phyloP scores from a whole-genome alignment of 1,140 invertebrate species.

The Aphelenchoides avenae region DNA sequence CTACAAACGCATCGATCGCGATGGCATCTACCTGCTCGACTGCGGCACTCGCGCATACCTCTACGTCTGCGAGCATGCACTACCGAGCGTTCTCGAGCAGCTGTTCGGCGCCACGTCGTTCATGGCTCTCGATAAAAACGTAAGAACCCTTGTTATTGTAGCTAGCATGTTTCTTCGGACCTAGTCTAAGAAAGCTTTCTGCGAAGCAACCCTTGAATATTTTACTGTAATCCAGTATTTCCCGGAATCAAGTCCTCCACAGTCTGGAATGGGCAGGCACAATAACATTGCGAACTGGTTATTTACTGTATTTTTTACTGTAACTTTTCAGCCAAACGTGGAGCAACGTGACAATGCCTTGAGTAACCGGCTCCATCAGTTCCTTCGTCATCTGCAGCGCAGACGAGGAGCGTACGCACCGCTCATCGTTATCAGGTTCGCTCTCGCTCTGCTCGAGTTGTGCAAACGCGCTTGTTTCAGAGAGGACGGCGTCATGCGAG shows the following conservation, averaged over 20 bases:
- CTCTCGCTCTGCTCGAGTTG: slow-evolving; percentile 9
- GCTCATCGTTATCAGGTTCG: slow-evolving; percentile 77
- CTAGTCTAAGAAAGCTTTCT: too few species aligned
- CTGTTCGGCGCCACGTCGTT: slow-evolving; percentile 69
- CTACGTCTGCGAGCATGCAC: slow-evolving; percentile 77
- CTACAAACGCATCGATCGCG: slow-evolving; percentile 73
- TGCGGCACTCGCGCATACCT: slow-evolving; percentile 76
- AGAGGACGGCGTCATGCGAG: slow-evolving; percentile 79
- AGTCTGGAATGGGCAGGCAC: too few species aligned
- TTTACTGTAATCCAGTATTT: too few species aligned
- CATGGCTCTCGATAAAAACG: slow-evolving; percentile 68
- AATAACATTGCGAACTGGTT: too few species aligned
- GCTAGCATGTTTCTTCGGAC: too few species aligned
- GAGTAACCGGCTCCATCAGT: slow-evolving; percentile 73
- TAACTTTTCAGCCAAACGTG: slow-evolving; percentile 71
- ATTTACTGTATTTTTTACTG: too few species aligned
- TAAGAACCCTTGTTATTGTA: slow-evolving; percentile 61
- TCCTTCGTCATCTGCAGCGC: slow-evolving; percentile 79
- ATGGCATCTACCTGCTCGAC: slow-evolving; percentile 86
- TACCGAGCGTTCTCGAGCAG: slow-evolving; percentile 71
- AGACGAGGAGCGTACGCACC: slow-evolving; percentile 70
- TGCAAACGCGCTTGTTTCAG: too few species aligned
- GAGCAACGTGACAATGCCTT: slow-evolving; percentile 73
- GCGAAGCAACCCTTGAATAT: too few species aligned
- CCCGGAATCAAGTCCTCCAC: too few species aligned